Evolutionary conservation across 2,888 invertebrate genomes (phyloP), one percentile per base, ranked within the genome.

Genomic region (Fissipunctia ypsillon): DNA sequence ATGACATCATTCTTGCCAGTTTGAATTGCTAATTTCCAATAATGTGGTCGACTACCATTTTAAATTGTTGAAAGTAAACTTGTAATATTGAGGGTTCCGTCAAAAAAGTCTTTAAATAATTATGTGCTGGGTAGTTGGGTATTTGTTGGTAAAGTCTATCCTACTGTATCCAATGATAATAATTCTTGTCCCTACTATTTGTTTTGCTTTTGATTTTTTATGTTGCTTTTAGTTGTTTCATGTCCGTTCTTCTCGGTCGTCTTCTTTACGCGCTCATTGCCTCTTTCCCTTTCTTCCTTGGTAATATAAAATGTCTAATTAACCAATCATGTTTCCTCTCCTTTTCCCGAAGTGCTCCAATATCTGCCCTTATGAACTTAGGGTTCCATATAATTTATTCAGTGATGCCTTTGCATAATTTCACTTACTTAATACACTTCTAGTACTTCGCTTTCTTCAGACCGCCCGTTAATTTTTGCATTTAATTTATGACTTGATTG

Each of bases 11-110:
- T 19, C 19, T 28, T 28, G 56, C 14, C 14, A 14, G 59, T 70
- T 67, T 66, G 61, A 69, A 63, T 81, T 45, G 25, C 54, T 52
- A 61, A 67, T 80, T 48, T 52, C 4, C 0, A 56, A 65, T 45
- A 56, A 14, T 12, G n/a, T 74, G 19, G 38, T 63, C 22, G 45
- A 35, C 50, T 60, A 50, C 9, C 12, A 56, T n/a, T 76, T 68
- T 41, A 22, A 31, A 2, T n/a, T 31, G 25, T 81, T 64, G 81
- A 81, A 76, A 81, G 82, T 76, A 14, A 19, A 43, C 19, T n/a
- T 52, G 22, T 50, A 16, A n/a, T 19, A 22, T 45, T 50, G n/a
- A 12, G 38, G 31, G 31, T 28, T 48, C 48, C 7, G 48, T n/a
- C 6, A n/a, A n/a, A n/a, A n/a, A n/a, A n/a, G n/a, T n/a, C n/a